These are phyloP conservation scores for Pelecanoides urinatrix DNA, from an alignment of 2,113 vertebrate genomes.

Conservation along the genomic window DNA sequence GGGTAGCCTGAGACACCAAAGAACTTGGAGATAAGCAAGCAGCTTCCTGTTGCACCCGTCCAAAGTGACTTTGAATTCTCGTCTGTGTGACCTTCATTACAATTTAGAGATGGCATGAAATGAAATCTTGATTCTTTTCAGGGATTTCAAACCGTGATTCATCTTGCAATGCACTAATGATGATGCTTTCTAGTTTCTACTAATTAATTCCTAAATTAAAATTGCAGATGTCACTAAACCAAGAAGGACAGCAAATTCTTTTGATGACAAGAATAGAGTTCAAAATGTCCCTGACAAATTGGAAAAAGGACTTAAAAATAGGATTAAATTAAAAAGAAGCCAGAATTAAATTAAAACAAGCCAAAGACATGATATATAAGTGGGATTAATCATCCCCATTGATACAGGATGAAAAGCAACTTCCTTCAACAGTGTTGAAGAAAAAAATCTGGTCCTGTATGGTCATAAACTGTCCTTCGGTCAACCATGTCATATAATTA, in stretches of 20 bases:
- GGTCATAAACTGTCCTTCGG: not conserved
- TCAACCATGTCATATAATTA: not conserved
- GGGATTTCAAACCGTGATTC: not conserved
- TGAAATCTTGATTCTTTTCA: not conserved
- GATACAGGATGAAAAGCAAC: not conserved
- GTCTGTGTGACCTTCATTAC: not conserved
- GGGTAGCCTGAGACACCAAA: not conserved
- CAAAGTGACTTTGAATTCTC: not conserved
- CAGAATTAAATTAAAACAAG: not conserved
- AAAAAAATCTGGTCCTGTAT: not conserved
- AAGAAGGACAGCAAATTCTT: not conserved
- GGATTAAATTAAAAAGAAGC: not conserved
- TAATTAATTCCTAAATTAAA: constrained; percentile 3
- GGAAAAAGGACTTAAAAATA: not conserved
- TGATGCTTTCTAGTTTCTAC: not conserved
- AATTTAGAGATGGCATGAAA: not conserved
- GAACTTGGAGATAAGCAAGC: not conserved
- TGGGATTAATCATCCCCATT: not conserved
- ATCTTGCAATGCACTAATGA: not conserved
- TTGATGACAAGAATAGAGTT: not conserved
- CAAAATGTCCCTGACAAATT: not conserved
- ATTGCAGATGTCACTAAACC: not conserved
- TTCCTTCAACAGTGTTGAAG: not conserved
- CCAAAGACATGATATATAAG: not conserved
- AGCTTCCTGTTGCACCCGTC: not conserved